phyloP scores from a whole-genome alignment of 2,888 invertebrate species.

The Polyommatus iphigenia region DNA sequence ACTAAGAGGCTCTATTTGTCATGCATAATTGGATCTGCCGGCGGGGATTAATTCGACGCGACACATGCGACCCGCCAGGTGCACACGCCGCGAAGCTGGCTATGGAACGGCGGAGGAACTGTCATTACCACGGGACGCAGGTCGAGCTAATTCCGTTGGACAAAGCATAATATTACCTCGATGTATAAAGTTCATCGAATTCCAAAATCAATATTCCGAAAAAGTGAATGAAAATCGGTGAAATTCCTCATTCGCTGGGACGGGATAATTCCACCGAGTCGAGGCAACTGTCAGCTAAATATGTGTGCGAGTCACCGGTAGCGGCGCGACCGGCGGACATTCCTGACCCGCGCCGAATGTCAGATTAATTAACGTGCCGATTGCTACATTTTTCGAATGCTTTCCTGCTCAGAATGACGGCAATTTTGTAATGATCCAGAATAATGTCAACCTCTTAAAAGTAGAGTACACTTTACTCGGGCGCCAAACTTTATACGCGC shows the following conservation, averaged over 20 bases:
- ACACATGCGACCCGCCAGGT: constrained; percentile 19
- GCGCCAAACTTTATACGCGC: too few relatives aligned
- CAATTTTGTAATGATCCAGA: neutral
- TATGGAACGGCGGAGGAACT: neutral
- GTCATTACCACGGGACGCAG: neutral
- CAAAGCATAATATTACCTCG: too few relatives aligned
- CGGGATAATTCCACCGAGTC: neutral
- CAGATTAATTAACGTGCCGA: neutral
- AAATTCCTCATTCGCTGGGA: neutral
- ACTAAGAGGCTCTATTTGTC: constrained; percentile 38
- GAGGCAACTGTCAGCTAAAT: neutral
- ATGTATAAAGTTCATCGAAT: too few relatives aligned
- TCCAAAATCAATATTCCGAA: neutral
- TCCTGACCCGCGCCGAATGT: neutral
- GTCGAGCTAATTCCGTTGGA: too few relatives aligned
- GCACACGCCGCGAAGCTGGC: neutral
- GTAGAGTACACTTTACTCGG: neutral
- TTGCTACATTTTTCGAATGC: neutral
- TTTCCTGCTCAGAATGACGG: neutral
- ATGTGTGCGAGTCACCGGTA: neutral
- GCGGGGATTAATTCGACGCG: constrained; percentile 32
- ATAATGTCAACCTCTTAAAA: neutral
- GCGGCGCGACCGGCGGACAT: neutral
- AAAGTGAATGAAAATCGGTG: neutral
- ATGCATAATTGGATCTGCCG: constrained; percentile 37